Evolutionary conservation across 2,888 invertebrate species (phyloP), one percentile per base, ranked within the genome.

Genomic region (Cosmorhoe ocellata): DNA sequence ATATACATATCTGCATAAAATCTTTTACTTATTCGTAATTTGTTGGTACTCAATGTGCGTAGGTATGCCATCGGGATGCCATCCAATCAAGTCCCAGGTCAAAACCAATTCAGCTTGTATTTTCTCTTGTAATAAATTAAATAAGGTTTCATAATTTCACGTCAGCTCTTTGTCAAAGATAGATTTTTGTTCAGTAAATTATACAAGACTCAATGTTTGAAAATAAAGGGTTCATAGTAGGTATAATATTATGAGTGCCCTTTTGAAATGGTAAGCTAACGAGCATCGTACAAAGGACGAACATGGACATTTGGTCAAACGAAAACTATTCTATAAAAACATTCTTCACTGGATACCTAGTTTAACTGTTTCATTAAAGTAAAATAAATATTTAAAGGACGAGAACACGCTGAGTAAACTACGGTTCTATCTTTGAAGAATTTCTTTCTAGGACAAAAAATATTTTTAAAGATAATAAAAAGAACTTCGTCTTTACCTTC

Each of bases 191-290:
- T 11, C 27, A 11, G 11, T 5, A 26, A 2, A 18, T 18, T 18
- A 32, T 30, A 28, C 47, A 27, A 8, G 30, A 18, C 34, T 28
- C 18, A 27, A 38, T 37, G n/a, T n/a, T 27, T 39, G 61, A 56
- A 43, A 51, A 52, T 61, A 59, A 59, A 59, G 47, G 53, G 55
- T 53, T 44, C 18, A 38, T 36, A 55, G 58, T 53, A 46, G 50
- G 46, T 61, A 59, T 56, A n/a, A n/a, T n/a, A n/a, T n/a, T n/a
- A 51, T 49, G 43, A 55, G 55, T 57, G 46, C 55, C 58, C 63
- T 64, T 79, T 76, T 76, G 73, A 74, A 76, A 74, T 70, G 66
- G 60, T 61, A 61, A 63, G 60, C 67, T 79, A 81, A 80, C 76
- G 73, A 77, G 76, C 67, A 61, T 55, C 59, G 56, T 61, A 72